Evolutionary conservation across 2,888 invertebrate genomes (phyloP), one percentile per base, ranked within the genome.

Genomic region (Doris montereyensis): DNA sequence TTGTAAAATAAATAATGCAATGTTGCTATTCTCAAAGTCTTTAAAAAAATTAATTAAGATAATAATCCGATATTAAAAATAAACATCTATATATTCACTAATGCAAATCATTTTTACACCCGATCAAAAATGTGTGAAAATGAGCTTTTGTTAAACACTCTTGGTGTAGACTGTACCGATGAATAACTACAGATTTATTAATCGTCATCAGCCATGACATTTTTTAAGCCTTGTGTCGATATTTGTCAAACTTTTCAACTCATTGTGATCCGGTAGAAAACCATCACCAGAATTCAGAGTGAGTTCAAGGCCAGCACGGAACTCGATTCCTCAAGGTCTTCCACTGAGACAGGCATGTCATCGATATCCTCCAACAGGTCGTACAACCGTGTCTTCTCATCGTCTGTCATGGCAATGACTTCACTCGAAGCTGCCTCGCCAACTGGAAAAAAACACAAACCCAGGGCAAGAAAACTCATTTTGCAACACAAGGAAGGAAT

Each of bases 361-460:
- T 89, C 90, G n/a, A 90, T 78, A 78, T 87, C 88, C 65, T 77
- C 81, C 35, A 91, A 83, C 17, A 91, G 83, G 10, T 87, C 87
- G 35, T 86, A 85, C 13, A 91, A 81, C 60, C 90, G 83, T 24
- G 86, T 83, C 83, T 89, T 91, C 83, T 91, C 91, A 77, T 89
- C 90, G 35, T 90, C 89, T 24, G 91, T 91, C 90, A 91, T 90
- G 5, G 90, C 88, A 41, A 90, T 85, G 2, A 81, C 68, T 71
- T 89, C 87, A 28, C 81, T 86, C 65, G 90, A 90, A 85, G 90
- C 87, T 28, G 86, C 85, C 1, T n/a, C n/a, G 90, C 90, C 77
- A 90, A 81, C 90, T 90, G 85, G 8, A 52, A 70, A 30, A 70
- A 26, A 32, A 26, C n/a, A n/a, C n/a, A n/a, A n/a, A n/a, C n/a